Percentiles rank a stretch among this genome's conserved stretches.
Evolutionary conservation across 2,888 invertebrate species (phyloP).

Genomic region (Euspilapteryx auroguttella): DNA sequence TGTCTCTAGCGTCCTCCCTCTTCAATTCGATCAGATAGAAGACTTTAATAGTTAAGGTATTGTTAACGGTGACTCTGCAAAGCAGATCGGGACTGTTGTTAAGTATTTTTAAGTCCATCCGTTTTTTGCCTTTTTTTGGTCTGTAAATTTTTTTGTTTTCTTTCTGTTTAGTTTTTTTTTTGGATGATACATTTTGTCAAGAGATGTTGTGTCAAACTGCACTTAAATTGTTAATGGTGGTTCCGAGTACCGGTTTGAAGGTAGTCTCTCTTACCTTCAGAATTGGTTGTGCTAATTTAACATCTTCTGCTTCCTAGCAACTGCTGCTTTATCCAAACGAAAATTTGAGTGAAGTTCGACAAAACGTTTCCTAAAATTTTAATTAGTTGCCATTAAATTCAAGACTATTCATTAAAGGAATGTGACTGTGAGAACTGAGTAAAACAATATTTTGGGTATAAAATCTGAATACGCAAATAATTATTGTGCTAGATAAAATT

Average conservation of each 20-base stretch:
- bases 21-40: slow-evolving; percentile 58
- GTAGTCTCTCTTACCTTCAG: slow-evolving; percentile 13
- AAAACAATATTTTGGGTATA: too few species aligned
- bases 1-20: slow-evolving; percentile 51
- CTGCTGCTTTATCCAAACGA: slow-evolving; percentile 19
- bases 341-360: slow-evolving; percentile 57
- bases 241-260: slow-evolving; percentile 18
- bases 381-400: too few species aligned
- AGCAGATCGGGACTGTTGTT: slow-evolving; percentile 56
- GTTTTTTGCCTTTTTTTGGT: slow-evolving; percentile 24
- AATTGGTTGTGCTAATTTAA: slow-evolving; percentile 26
- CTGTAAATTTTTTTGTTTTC: too few species aligned
- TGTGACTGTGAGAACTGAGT: too few species aligned
- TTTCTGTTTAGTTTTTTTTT: slow-evolving; percentile 11
- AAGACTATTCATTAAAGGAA: too few species aligned
- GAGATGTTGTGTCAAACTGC: slow-evolving; percentile 60
- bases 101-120: slow-evolving; percentile 53
- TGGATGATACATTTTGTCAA: slow-evolving; percentile 12
- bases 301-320: slow-evolving; percentile 16
- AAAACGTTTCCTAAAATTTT: slow-evolving; percentile 7
- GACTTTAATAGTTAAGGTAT: slow-evolving; percentile 41
- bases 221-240: slow-evolving; percentile 58
- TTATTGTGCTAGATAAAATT: too few species aligned
- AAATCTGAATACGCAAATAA: too few species aligned
- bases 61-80: slow-evolving; percentile 55